These are phyloP conservation scores for Coilia nasus DNA, from an alignment of 2,797 vertebrate species.

Conservation along the genomic window DNA sequence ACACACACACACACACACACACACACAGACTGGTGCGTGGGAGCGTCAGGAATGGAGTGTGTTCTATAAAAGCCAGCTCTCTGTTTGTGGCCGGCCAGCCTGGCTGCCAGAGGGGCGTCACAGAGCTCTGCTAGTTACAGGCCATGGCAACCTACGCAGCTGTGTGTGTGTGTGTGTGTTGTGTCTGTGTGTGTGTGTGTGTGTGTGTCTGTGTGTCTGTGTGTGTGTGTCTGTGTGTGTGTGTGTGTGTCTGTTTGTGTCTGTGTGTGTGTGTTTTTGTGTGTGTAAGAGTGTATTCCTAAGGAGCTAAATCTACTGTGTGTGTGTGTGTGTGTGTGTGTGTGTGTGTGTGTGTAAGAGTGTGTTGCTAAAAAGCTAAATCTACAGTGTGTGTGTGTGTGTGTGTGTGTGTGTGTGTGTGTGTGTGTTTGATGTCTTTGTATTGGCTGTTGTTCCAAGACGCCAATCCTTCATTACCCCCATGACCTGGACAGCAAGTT, in stretches of 20 bases:
- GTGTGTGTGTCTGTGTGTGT: conserved; percentile 9
- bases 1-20: conserved; percentile 10
- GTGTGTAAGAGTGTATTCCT: neutral
- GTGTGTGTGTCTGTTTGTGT: neutral
- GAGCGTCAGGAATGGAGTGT: conserved; percentile 27
- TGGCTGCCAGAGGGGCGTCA: conserved; percentile 13
- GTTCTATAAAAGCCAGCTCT: conserved; percentile 26
- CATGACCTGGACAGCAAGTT: neutral
- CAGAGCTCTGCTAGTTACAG: conserved; percentile 15
- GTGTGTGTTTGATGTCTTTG: neutral
- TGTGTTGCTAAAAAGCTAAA: too few species aligned
- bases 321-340: neutral
- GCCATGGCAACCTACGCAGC: neutral
- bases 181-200: conserved; percentile 15
- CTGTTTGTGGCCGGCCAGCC: conserved; percentile 28
- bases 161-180: neutral
- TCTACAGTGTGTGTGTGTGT: neutral
- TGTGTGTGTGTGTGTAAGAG: too few species aligned
- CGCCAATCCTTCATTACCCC: neutral
- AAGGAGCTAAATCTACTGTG: too few species aligned
- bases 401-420: conserved; percentile 9
- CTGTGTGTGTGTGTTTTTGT: neutral
- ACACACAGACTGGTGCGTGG: neutral
- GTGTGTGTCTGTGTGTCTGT: neutral
- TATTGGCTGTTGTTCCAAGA: neutral